Percentiles rank a stretch among this genome's conserved stretches.
Conservation (phyloP, 2,113 vertebrate genomes). For the Opisthocomus hoazin region DNA sequence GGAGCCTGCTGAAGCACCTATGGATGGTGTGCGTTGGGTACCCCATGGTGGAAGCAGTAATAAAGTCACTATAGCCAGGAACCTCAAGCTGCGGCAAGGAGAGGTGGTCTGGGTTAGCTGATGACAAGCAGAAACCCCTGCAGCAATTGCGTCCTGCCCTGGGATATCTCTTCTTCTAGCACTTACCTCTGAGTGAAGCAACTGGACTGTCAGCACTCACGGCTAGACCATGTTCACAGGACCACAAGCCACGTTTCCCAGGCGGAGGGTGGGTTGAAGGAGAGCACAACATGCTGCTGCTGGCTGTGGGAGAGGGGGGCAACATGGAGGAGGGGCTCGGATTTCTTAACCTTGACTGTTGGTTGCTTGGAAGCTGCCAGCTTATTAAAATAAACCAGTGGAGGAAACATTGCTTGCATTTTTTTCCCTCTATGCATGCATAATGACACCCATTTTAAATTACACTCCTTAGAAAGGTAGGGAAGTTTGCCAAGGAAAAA, state of each 20-base stretch:
- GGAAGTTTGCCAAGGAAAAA: background rate
- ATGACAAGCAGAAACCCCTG: background rate
- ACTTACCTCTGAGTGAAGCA: background rate
- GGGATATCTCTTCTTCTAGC: background rate
- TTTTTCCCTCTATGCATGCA: background rate
- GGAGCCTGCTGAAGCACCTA: background rate
- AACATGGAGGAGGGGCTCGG: background rate
- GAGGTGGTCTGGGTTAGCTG: background rate
- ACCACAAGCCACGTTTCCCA: background rate
- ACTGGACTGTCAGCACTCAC: background rate
- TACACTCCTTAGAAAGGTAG: background rate
- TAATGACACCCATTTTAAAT: background rate
- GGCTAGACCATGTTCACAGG: background rate
- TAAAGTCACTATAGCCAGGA: background rate
- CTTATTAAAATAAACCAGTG: background rate
- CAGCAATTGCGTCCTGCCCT: background rate
- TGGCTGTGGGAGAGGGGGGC: background rate
- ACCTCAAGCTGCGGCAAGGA: background rate
- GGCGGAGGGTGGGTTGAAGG: background rate
- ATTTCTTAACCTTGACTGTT: background rate
- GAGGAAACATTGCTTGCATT: background rate
- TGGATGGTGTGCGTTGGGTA: background rate
- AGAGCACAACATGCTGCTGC: background rate
- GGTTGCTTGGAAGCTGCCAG: background rate
- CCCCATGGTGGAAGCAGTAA: background rate